Conservation (phyloP, 2,797 vertebrate genomes). For the Propithecus deckenii region DNA sequence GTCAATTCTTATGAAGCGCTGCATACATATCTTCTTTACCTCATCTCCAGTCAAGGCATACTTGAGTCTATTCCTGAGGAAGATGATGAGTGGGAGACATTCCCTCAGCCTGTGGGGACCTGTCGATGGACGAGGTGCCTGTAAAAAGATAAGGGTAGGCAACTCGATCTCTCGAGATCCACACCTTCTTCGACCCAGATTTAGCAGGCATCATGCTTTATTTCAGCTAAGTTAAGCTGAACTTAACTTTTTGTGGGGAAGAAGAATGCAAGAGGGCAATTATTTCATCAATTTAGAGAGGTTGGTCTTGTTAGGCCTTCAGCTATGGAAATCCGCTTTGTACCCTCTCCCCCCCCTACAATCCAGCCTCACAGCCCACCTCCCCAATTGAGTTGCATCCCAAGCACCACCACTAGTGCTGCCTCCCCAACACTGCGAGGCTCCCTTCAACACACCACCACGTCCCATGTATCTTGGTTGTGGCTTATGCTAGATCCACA, state of each 20-base stretch:
- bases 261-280: neutral
- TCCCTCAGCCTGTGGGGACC: slow-evolving; percentile 96
- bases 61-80: slow-evolving; percentile 95
- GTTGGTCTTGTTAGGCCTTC: no score
- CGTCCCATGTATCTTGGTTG: neutral
- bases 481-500: neutral
- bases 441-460: neutral
- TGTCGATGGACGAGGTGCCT: slow-evolving; percentile 95
- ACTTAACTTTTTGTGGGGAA: neutral
- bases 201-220: neutral
- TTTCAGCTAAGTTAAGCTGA: neutral
- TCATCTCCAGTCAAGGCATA: slow-evolving; percentile 95
- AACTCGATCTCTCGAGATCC: neutral
- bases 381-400: neutral
- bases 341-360: neutral
- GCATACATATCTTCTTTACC: slow-evolving; percentile 98
- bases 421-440: neutral
- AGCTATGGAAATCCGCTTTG: neutral
- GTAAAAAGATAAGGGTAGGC: neutral
- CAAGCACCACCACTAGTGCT: neutral
- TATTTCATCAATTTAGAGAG: neutral
- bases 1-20: slow-evolving; percentile 96
- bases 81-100: slow-evolving; percentile 96
- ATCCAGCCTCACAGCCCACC: neutral
- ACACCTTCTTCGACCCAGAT: neutral